Base-by-base conservation (phyloP, 2,888 invertebrate species). In the Phymatocera aterrima region DNA sequence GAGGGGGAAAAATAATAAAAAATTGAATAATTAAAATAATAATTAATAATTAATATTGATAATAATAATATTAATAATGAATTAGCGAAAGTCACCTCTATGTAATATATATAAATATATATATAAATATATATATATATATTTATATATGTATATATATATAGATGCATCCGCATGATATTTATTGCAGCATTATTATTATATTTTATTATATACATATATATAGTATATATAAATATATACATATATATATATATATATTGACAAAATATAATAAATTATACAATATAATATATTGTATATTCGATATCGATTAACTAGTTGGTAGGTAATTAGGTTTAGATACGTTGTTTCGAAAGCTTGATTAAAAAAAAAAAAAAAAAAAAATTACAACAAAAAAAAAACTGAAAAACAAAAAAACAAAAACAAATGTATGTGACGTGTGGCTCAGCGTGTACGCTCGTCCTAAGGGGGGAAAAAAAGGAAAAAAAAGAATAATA, bases 231-330 rank as follows among this genome's bases (percentile, higher is more conserved):
- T 28, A 70, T 18, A 48, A 48, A 48, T 70, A 70, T 48, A 31
- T 70, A 70, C 28, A 46, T 24, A 10, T 10, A 24, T 24, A 24
- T 10, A 3, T 28, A 60, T 60, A 60, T 10, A 28, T 60, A 60
- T 60, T 28, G 12, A n/a, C n/a, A n/a, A n/a, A n/a, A n/a, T n/a
- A n/a, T n/a, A 48, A 48, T 70, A 70, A 31, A 31, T 70, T 48
- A 15, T 28, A 68, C 28, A 68, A 21, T 34, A 61, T 61, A 21
- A 61, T 61, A 72, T 72, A 51, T 72, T 72, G 70, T 72, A 72
- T 48, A 72, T 75, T 75, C 75, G 72, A 72, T 72, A 72, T 72
- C 51, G 75, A 75, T 75, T 75, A 75, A 57, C 57, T 75, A 75
- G 75, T 75, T 40, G 57, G 75, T 75, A 75, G 75, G 75, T 57